Base-by-base conservation (phyloP, 2,797 vertebrate genomes). In the Tarsius wallacei region DNA sequence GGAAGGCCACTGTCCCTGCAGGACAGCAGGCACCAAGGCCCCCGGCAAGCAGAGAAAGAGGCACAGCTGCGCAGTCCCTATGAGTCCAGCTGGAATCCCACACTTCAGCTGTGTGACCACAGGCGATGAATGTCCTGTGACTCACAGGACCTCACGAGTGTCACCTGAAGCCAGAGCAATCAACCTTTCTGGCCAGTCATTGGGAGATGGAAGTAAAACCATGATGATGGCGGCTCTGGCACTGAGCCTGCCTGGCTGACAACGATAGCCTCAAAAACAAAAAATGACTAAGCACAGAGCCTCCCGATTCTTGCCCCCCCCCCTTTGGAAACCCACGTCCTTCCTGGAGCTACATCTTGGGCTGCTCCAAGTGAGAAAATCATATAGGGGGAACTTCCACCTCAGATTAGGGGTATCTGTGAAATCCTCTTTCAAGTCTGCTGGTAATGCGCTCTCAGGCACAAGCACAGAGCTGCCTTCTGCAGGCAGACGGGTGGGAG, bases 401-500 rank as follows among this genome's bases (percentile, higher is more conserved):
- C 77, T 73, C 31, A 1, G 19, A 9, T 51, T 6, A 19, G 5
- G 31, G 3, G 9, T 64, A 31, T 26, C 1, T 1, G 21, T 14
- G 77, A 74, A 57, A 66, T 22, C 55, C 49, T 4, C 64, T 70
- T 84, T 68, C 31, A 19, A 7, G 59, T 10, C 59, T 0, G 4
- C 26, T 3, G 51, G 68, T 31, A 24, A 26, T 0, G 1, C 0
- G 0, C 26, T 13, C 57, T 42, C 9, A 0, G 3, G 57, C 51
- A 24, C 0, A 26, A 0, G 36, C 9, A 1, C 0, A 0, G 22
- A 80, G 63, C 87, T 61, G 71, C 26, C 66, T 63, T 26, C 73
- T 66, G 22, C 70, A 36, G 77, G 85, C n/a, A 7, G 82, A 73
- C 33, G 71, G 70, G 78, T 90, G 80, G 94, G 93, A 33, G 68